Percentiles rank a stretch among this genome's conserved stretches.
Evolutionary conservation across 1,140 invertebrate genomes (phyloP).

Genomic region (Linepithema humile): DNA sequence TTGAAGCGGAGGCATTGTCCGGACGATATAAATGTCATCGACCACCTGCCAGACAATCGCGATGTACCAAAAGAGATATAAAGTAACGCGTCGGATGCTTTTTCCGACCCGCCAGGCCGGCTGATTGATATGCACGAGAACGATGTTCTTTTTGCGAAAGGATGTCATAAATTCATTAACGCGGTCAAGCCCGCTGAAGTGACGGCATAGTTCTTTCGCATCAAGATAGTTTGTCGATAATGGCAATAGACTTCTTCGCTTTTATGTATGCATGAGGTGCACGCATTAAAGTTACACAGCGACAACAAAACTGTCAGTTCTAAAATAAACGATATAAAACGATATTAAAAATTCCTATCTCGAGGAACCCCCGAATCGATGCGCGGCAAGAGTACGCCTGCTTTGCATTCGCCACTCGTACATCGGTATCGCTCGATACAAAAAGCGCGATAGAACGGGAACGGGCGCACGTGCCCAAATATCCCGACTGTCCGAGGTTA

Average conservation of each 20-base stretch:
- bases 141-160: background rate
- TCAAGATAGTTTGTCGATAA: background rate
- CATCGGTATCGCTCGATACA: conserved; percentile 1
- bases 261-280: conserved; percentile 1
- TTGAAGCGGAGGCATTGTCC: conserved; percentile 49
- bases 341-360: conserved; percentile 22
- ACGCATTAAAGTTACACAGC: too few relatives aligned
- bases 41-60: background rate
- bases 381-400: background rate
- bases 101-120: background rate
- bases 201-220: background rate
- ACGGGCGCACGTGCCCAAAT: conserved; percentile 33
- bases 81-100: conserved; percentile 18
- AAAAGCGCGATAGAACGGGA: background rate
- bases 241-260: background rate
- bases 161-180: conserved; percentile 8
- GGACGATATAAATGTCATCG: conserved; percentile 65
- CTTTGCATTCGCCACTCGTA: conserved; percentile 17
- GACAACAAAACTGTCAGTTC: background rate
- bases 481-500: conserved; percentile 14
- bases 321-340: background rate
- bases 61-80: conserved; percentile 42
- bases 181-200: background rate
- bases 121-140: background rate
- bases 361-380: background rate